A percentile compares a stretch with the other conserved stretches of the same genome.
phyloP scores from a whole-genome alignment of 2,113 vertebrate species.

The Notarius lentiginosus region DNA sequence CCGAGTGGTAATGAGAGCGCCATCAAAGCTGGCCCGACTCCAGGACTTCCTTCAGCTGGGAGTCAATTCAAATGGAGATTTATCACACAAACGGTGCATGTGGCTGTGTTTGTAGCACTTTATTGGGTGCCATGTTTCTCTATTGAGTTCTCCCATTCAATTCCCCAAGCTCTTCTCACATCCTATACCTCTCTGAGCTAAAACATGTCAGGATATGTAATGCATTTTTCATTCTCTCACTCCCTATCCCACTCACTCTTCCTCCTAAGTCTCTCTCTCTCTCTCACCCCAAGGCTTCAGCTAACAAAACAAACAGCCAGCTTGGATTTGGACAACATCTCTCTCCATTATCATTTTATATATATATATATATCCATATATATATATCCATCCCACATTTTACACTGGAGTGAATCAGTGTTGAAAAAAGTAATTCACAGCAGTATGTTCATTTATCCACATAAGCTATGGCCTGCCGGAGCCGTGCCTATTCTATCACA shows the following conservation, averaged over 20 bases:
- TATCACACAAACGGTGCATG: constrained; percentile 36
- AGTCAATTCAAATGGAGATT: constrained; percentile 39
- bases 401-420: constrained; percentile 36
- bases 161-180: constrained; percentile 32
- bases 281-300: constrained; percentile 33
- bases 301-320: constrained; percentile 43
- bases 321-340: not conserved
- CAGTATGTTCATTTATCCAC: not conserved
- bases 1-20: not conserved
- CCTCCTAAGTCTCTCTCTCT: constrained; percentile 16
- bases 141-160: constrained; percentile 42
- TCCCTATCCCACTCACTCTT: constrained; percentile 14
- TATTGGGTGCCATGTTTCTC: constrained; percentile 42
- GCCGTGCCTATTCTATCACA: not conserved
- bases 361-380: no score
- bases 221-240: constrained; percentile 41
- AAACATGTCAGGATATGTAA: constrained; percentile 45
- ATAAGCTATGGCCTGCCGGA: constrained; percentile 22
- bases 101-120: constrained; percentile 41
- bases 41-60: constrained; percentile 26
- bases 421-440: constrained; percentile 34
- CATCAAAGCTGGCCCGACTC: not conserved
- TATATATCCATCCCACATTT: constrained; percentile 39
- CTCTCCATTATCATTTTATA: not conserved
- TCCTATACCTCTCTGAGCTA: constrained; percentile 44